Conservation (phyloP, 2,113 vertebrate genomes). For the Perccottus glenii region DNA sequence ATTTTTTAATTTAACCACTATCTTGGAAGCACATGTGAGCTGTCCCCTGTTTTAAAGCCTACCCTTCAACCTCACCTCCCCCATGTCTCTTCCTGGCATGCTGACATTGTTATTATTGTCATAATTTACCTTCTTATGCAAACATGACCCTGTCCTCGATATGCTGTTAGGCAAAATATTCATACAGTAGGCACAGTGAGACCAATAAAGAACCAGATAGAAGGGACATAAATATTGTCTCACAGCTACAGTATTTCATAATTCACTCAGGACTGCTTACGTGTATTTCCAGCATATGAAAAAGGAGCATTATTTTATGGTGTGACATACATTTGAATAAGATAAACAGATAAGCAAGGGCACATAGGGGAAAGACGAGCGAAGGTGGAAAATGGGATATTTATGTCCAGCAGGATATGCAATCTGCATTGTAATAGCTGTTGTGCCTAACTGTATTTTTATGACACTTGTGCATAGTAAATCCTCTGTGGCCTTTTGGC, state of each 20-base stretch:
- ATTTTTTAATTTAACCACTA: too few species aligned
- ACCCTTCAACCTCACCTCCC: conserved; percentile 14
- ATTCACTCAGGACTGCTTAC: conserved; percentile 32
- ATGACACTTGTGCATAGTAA: background rate
- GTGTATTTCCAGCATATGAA: conserved; percentile 39
- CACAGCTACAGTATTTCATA: conserved; percentile 43
- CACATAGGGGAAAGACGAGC: conserved; percentile 1
- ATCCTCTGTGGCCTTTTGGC: conserved; percentile 8
- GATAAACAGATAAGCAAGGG: conserved; percentile 39
- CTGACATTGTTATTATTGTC: conserved; percentile 65
- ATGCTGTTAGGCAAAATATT: conserved; percentile 68
- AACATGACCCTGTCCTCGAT: conserved; percentile 76
- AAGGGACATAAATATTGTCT: conserved; percentile 63
- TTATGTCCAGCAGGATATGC: conserved; percentile 7
- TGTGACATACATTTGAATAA: conserved; percentile 50
- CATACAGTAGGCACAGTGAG: conserved; percentile 71
- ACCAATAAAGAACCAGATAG: conserved; percentile 67
- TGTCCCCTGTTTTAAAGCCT: conserved; percentile 4
- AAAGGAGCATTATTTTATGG: conserved; percentile 41
- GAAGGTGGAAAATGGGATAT: background rate
- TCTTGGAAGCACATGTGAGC: background rate
- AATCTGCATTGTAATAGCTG: conserved; percentile 47
- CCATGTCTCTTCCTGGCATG: conserved; percentile 13
- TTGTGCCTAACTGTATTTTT: conserved; percentile 24
- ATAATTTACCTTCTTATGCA: conserved; percentile 79